These are phyloP conservation scores for Glareola pratincola DNA, from an alignment of 2,113 vertebrate genomes.

Conservation along the genomic window DNA sequence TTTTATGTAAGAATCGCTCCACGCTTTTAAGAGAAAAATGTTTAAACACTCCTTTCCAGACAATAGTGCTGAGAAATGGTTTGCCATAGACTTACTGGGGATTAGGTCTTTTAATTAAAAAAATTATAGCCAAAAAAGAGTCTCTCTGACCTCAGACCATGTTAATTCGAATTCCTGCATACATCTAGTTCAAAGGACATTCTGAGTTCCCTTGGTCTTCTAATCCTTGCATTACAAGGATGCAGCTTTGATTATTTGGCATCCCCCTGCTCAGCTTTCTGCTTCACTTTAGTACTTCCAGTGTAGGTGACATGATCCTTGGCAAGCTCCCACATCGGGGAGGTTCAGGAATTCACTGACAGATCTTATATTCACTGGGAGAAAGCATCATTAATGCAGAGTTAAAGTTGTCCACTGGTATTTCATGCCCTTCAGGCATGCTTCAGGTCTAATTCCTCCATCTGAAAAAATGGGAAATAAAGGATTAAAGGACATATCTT, in stretches of 20 bases:
- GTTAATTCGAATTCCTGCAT: not conserved
- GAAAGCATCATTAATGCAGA: not conserved
- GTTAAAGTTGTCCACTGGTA: not conserved
- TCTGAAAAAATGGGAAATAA: not conserved
- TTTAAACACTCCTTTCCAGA: not conserved
- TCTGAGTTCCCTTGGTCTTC: not conserved
- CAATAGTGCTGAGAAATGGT: not conserved
- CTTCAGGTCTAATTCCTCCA: not conserved
- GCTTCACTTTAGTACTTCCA: not conserved
- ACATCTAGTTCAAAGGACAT: not conserved
- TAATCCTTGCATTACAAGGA: not conserved
- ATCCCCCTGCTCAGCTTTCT: not conserved
- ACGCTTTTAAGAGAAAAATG: not conserved
- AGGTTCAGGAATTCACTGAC: not conserved
- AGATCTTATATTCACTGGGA: not conserved
- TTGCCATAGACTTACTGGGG: not conserved
- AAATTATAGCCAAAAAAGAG: not conserved
- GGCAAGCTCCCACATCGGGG: rapidly evolving
- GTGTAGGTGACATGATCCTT: not conserved
- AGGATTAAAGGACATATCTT: not conserved
- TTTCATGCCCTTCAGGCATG: not conserved
- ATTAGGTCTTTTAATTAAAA: not conserved
- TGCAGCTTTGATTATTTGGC: not conserved
- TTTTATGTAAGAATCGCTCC: not conserved
- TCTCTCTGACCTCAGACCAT: not conserved